phyloP scores from a whole-genome alignment of 2,113 vertebrate genomes.

The Boleophthalmus pectinirostris region DNA sequence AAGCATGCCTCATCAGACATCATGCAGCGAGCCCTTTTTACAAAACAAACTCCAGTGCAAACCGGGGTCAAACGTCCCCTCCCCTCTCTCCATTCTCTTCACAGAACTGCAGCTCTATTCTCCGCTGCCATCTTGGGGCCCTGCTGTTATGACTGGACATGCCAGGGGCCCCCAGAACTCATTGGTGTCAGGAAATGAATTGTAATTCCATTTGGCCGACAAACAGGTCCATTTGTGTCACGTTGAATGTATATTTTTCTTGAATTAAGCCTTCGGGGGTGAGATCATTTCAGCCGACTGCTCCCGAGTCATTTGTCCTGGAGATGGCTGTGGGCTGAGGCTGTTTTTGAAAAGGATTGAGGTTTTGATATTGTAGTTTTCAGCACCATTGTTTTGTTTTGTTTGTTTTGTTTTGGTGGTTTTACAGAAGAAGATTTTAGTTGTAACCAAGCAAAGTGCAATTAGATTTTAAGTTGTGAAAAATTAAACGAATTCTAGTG shows the following conservation, averaged over 20 bases:
- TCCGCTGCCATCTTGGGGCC: constrained; percentile 35
- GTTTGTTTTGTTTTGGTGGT: neutral
- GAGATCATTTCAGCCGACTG: neutral
- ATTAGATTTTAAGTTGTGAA: too few relatives aligned
- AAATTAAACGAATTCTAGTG: too few relatives aligned
- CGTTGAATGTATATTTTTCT: constrained; percentile 6
- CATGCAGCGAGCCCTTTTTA: constrained; percentile 5
- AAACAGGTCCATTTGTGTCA: constrained; percentile 29
- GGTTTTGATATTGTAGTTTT: neutral
- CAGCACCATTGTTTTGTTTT: neutral
- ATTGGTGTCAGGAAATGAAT: constrained; percentile 52
- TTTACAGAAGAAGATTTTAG: neutral
- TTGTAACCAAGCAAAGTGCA: too few relatives aligned
- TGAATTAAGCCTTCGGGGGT: constrained; percentile 19
- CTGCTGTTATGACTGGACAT: constrained; percentile 19
- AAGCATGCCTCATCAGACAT: constrained; percentile 35
- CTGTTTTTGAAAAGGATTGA: neutral
- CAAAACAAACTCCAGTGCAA: constrained; percentile 31
- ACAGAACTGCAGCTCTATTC: constrained; percentile 3
- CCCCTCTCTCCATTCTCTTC: neutral
- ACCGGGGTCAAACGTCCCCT: constrained; percentile 32
- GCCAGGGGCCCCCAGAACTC: constrained; percentile 37
- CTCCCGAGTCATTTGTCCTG: constrained; percentile 1
- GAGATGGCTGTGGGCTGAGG: constrained; percentile 2
- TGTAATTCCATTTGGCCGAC: constrained; percentile 29